Conservation (phyloP, 30 jellyfish, hydroid and myxozoan genomes). For the Cassiopea xamachana region DNA sequence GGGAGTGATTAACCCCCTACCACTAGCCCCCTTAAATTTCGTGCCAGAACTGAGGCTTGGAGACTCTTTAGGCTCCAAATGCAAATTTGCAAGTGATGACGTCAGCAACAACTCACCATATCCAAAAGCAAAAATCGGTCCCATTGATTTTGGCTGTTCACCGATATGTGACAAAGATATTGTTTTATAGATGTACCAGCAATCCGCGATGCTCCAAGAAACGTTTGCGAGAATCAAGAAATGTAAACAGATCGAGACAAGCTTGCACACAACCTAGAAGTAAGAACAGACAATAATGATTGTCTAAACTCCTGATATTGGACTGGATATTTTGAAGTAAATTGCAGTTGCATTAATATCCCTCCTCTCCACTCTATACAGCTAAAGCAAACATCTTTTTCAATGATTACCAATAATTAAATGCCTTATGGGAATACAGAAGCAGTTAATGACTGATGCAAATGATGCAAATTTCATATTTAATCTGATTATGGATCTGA, state of each 20-base stretch:
- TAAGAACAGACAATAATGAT: background rate
- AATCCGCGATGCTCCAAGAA: conserved; percentile 76
- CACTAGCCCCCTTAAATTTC: too few relatives aligned
- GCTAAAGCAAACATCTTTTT: too few relatives aligned
- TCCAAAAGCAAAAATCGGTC: conserved; percentile 67
- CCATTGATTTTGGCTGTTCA: background rate
- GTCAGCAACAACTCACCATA: conserved; percentile 55
- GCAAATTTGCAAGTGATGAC: background rate
- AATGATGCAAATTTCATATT: too few relatives aligned
- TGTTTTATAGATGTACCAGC: conserved; percentile 61
- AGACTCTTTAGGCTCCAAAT: background rate
- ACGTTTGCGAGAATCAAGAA: conserved; percentile 46
- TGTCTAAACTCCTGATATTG: background rate
- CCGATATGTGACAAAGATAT: conserved; percentile 15
- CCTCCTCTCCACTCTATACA: too few relatives aligned
- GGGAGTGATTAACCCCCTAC: too few relatives aligned
- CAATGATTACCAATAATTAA: too few relatives aligned
- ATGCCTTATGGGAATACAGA: too few relatives aligned
- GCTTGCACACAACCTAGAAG: conserved; percentile 77
- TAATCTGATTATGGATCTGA: too few relatives aligned
- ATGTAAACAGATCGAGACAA: conserved; percentile 61
- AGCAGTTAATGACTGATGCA: too few relatives aligned
- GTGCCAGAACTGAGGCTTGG: background rate
- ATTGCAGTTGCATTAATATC: background rate
- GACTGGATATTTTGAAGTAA: background rate